These are phyloP conservation scores for Podiceps cristatus DNA, from an alignment of 2,113 vertebrate species.

Conservation along the genomic window DNA sequence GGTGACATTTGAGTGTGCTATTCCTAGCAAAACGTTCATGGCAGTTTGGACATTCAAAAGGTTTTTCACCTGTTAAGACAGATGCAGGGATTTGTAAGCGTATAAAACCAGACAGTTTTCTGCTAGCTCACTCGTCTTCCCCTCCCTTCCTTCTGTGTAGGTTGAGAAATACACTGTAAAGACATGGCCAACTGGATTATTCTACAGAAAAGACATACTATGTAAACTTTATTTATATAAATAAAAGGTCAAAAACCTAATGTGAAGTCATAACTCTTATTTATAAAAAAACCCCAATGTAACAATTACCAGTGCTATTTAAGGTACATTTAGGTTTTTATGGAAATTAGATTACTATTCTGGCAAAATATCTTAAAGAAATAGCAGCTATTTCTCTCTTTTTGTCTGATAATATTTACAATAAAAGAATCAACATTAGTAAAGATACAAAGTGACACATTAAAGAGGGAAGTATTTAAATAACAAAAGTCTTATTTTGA, in stretches of 20 bases:
- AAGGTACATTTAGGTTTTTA: not conserved
- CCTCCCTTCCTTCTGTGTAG: not conserved
- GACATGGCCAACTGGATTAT: not conserved
- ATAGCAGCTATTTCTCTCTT: not conserved
- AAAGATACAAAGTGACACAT: not conserved
- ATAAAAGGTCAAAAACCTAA: not conserved
- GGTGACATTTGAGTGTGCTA: conserved; percentile 96
- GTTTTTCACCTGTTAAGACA: conserved; percentile 91
- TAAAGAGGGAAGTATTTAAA: not conserved
- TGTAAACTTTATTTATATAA: not conserved
- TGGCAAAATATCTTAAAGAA: not conserved
- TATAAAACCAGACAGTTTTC: not conserved
- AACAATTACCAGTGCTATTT: not conserved
- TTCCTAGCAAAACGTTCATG: conserved; percentile 96
- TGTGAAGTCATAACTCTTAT: not conserved
- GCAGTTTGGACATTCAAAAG: conserved; percentile 97
- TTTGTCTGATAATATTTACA: not conserved
- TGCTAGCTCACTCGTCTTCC: not conserved
- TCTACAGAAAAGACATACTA: not conserved
- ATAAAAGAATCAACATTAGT: not conserved
- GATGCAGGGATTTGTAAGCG: not conserved
- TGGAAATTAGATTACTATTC: not conserved
- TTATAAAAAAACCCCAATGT: not conserved
- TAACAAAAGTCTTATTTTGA: not conserved
- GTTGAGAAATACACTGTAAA: not conserved